A percentile compares a stretch with the other conserved stretches of the same genome.
These are phyloP conservation scores for Pipistrellus pipistrellus DNA, from an alignment of 2,797 vertebrate species.

Conservation along the genomic window DNA sequence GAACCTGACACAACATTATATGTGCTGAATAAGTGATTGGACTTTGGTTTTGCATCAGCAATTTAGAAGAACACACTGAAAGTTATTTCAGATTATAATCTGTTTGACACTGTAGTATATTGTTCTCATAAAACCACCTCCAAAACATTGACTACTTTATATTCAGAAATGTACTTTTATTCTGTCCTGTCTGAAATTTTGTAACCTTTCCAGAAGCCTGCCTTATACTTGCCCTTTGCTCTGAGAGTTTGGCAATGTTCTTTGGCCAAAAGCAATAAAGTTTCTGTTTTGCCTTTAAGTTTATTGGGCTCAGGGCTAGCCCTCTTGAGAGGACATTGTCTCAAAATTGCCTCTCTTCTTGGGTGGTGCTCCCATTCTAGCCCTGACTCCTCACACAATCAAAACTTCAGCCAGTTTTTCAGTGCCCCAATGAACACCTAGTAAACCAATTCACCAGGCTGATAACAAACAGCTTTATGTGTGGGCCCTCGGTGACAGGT, in stretches of 20 bases:
- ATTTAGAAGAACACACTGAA: background rate
- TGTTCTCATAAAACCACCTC: conserved; percentile 52
- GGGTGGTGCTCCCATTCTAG: background rate
- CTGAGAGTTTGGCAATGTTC: conserved; percentile 51
- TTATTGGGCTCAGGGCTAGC: background rate
- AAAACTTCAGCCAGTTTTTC: conserved; percentile 21
- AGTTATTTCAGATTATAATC: conserved; percentile 55
- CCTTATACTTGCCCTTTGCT: conserved; percentile 73
- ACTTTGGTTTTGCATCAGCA: background rate
- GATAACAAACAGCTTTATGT: background rate
- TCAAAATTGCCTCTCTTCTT: background rate
- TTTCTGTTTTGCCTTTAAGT: conserved; percentile 54
- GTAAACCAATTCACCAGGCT: conserved; percentile 42
- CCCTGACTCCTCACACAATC: background rate
- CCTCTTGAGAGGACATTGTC: background rate
- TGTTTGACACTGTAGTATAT: background rate
- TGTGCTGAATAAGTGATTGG: background rate
- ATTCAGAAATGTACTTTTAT: conserved; percentile 60
- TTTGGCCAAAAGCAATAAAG: conserved; percentile 68
- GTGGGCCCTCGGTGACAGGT: background rate
- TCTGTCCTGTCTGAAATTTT: conserved; percentile 45
- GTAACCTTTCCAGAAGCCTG: conserved; percentile 57
- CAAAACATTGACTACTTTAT: conserved; percentile 45
- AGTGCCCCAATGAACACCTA: conserved; percentile 43
- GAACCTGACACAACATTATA: background rate